Conservation (phyloP, 2,797 vertebrate species). For the Hydrophis major region DNA sequence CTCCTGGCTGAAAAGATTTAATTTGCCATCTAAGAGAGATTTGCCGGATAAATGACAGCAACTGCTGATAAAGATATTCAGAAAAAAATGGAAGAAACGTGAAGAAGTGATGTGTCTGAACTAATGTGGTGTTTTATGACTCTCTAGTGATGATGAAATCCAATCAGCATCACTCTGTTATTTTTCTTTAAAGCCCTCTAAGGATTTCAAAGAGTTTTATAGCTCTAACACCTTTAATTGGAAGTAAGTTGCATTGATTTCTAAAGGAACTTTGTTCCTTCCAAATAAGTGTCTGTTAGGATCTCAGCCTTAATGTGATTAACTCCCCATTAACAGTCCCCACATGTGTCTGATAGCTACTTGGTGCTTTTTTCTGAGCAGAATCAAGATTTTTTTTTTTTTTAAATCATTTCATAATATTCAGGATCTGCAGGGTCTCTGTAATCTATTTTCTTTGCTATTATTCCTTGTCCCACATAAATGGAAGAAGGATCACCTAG, state of each 20-base stretch:
- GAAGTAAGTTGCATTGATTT: slow-evolving; percentile 37
- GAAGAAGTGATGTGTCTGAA: slow-evolving; percentile 44
- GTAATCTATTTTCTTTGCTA: not conserved
- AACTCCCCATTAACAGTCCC: slow-evolving; percentile 35
- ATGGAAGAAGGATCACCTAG: not conserved
- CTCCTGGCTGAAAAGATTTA: not conserved
- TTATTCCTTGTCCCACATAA: not conserved
- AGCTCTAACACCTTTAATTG: slow-evolving; percentile 34
- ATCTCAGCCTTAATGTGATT: slow-evolving; percentile 38
- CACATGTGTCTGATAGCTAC: slow-evolving; percentile 6
- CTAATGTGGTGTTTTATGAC: slow-evolving; percentile 55
- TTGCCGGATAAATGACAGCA: not conserved
- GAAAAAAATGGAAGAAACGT: not conserved
- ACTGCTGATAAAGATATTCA: slow-evolving; percentile 26
- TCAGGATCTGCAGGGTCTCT: not conserved
- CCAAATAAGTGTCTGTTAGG: slow-evolving; percentile 9
- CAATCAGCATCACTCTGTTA: slow-evolving; percentile 43
- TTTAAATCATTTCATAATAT: not conserved
- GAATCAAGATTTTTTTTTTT: not conserved
- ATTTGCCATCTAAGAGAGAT: not conserved
- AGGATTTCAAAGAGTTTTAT: slow-evolving; percentile 49
- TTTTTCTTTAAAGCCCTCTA: slow-evolving; percentile 41
- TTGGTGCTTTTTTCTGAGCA: slow-evolving; percentile 30
- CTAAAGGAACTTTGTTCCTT: slow-evolving; percentile 1
- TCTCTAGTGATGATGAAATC: slow-evolving; percentile 35